Evolutionary conservation across 2,888 invertebrate species (phyloP), one percentile per base, ranked within the genome.

Genomic region (Apamea sordens): DNA sequence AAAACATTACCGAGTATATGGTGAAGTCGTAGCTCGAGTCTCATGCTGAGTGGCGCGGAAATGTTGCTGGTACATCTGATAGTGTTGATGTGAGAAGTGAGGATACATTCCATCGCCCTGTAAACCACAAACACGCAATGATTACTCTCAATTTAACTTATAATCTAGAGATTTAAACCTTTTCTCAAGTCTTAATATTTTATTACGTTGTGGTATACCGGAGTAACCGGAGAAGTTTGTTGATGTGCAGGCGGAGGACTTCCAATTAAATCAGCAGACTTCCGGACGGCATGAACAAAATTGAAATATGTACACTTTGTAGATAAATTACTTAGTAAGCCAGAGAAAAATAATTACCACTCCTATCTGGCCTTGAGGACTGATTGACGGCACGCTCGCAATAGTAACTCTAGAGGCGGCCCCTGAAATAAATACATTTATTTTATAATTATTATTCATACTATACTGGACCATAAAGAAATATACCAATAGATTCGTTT

Each of bases 201-300:
- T 88, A 93, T 94, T 93, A 94, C 91, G 92, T 94, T 94, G 83
- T 92, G 91, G 89, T 94, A 97, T 97, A 98, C 98, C 98, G 98
- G 97, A 93, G 97, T 97, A 93, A 98, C 97, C 90, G 98, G 98
- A 92, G 98, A 98, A 93, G 97, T 97, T 95, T 98, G 98, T 97
- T 98, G 98, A 95, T 98, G 98, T 90, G 98, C 98, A 93, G 98
- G 98, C 92, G 98, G 98, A 92, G 98, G 98, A 95, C 98, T 98
- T 97, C 98, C 98, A 91, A 94, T 96, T 94, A 97, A 95, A 91
- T 97, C 97, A 87, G 97, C 97, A 84, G 97, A 97, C 98, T 98
- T 96, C 97, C 95, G 89, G 93, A 92, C 91, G 93, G 96, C 96
- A 94, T 95, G 93, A 93, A 95, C 93, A 95, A 88, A 95, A 93